phyloP scores from a whole-genome alignment of 1,140 invertebrate species.

The Ceratoteleas bidentatus region DNA sequence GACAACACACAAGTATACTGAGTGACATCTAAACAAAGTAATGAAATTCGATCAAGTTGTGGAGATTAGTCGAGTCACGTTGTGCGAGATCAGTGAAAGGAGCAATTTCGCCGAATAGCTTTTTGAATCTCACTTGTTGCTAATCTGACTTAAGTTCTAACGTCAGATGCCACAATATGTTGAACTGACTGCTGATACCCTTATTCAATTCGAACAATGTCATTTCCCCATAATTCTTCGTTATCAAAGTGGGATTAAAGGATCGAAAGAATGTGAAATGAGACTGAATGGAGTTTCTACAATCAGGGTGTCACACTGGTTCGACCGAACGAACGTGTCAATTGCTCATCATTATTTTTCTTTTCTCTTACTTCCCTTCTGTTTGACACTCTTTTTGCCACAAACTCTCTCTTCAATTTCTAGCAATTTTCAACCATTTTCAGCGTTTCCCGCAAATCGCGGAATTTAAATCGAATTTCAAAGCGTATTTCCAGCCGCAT shows the following conservation, averaged over 20 bases:
- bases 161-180: constrained; percentile 8
- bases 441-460: too few relatives aligned
- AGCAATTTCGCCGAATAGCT: neutral
- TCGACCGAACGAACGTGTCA: neutral
- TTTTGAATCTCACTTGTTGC: neutral
- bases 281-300: constrained; percentile 34
- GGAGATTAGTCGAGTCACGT: neutral
- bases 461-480: too few relatives aligned
- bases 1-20: too few relatives aligned
- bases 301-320: constrained; percentile 8
- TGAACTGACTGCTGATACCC: neutral
- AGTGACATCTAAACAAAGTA: too few relatives aligned
- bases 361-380: too few relatives aligned
- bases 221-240: neutral
- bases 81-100: neutral
- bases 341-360: neutral
- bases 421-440: too few relatives aligned
- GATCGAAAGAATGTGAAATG: constrained; percentile 15
- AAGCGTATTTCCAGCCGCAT: too few relatives aligned
- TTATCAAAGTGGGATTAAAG: constrained; percentile 1
- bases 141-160: constrained; percentile 25
- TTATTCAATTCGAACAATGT: neutral
- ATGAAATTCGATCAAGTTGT: neutral
- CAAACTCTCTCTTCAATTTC: too few relatives aligned
- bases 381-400: too few relatives aligned